phyloP scores from a whole-genome alignment of 2,888 invertebrate species.

The Aethes cnicana region DNA sequence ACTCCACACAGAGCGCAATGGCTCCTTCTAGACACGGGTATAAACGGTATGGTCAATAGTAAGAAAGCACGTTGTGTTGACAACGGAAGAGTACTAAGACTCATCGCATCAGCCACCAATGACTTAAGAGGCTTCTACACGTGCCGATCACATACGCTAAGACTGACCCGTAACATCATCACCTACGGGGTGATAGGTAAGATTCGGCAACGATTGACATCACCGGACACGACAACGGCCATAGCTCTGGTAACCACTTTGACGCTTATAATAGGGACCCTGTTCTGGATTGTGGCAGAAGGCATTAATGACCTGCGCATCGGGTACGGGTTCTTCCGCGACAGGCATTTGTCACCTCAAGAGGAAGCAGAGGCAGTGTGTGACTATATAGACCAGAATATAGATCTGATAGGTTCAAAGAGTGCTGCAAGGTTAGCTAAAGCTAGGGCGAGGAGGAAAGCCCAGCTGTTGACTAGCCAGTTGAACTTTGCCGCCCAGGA shows the following conservation, averaged over 20 bases:
- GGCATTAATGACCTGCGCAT: conserved; percentile 63
- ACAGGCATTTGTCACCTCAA: conserved; percentile 61
- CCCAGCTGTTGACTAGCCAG: conserved; percentile 46
- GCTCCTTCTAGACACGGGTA: conserved; percentile 59
- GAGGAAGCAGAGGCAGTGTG: conserved; percentile 68
- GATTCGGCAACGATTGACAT: conserved; percentile 51
- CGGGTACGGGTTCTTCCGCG: conserved; percentile 71
- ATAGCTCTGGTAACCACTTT: conserved; percentile 62
- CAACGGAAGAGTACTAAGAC: conserved; percentile 61
- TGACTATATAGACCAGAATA: conserved; percentile 62
- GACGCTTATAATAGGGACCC: conserved; percentile 55
- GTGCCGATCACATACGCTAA: conserved; percentile 60
- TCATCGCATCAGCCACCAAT: conserved; percentile 56
- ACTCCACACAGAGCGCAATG: conserved; percentile 56
- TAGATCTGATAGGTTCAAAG: conserved; percentile 50
- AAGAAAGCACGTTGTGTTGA: conserved; percentile 55
- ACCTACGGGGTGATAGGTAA: conserved; percentile 71
- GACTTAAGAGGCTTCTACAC: conserved; percentile 70
- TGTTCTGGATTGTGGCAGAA: conserved; percentile 63
- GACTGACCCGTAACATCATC: conserved; percentile 59
- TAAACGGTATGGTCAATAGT: conserved; percentile 41
- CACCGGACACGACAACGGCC: conserved; percentile 58
- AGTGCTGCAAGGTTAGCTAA: conserved; percentile 58
- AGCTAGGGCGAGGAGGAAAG: conserved; percentile 56
- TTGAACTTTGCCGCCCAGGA: conserved; percentile 58